Conservation (phyloP, 2,113 vertebrate species). For the Phalacrocorax aristotelis region DNA sequence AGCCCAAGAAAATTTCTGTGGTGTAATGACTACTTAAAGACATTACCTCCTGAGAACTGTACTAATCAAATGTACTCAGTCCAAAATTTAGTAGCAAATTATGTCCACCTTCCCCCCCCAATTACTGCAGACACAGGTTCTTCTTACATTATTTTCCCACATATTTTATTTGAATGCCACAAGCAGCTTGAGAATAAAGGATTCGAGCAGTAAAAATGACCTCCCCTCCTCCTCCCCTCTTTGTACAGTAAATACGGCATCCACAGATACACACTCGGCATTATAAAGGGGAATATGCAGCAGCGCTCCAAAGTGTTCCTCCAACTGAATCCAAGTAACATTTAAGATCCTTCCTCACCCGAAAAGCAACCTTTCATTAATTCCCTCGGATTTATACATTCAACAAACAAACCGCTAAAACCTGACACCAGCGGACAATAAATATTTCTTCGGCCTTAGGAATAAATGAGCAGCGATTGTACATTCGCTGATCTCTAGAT, state of each 20-base stretch:
- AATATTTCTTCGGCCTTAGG: conserved; percentile 58
- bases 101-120: not conserved
- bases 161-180: conserved; percentile 26
- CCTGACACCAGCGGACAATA: conserved; percentile 11
- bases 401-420: conserved; percentile 46
- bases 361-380: conserved; percentile 42
- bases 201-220: not conserved
- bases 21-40: not conserved
- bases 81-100: conserved; percentile 30
- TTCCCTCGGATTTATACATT: conserved; percentile 32
- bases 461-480: conserved; percentile 54
- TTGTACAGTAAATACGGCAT: conserved; percentile 27
- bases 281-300: not conserved
- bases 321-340: conserved; percentile 6
- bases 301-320: conserved; percentile 14
- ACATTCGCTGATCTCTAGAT: conserved; percentile 47
- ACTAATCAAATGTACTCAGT: not conserved
- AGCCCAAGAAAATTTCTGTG: conserved; percentile 29
- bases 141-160: conserved; percentile 20
- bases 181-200: conserved; percentile 29
- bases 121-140: not conserved
- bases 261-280: not conserved
- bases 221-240: conserved; percentile 8
- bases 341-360: not conserved
- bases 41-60: conserved; percentile 4